Conservation (phyloP, 2,797 vertebrate genomes). For the Pagetopsis macropterus region DNA sequence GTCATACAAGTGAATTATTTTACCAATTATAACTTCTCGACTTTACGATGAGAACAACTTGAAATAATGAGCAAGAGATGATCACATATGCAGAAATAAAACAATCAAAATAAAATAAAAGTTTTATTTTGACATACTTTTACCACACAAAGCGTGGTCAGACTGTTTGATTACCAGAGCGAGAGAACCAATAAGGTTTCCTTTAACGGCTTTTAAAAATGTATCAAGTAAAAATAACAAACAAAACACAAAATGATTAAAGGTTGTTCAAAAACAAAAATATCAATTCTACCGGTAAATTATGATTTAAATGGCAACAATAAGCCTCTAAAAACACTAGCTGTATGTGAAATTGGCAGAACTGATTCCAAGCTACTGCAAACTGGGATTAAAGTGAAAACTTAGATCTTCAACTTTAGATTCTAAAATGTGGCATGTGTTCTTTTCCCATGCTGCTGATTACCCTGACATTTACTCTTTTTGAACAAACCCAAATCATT, state of each 20-base stretch:
- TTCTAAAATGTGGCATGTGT: neutral
- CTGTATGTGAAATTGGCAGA: neutral
- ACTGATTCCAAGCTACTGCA: neutral
- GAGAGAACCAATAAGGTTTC: neutral
- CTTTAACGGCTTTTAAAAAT: neutral
- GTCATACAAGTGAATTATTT: neutral
- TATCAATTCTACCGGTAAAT: neutral
- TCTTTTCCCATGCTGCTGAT: constrained; percentile 2
- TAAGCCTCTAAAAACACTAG: neutral
- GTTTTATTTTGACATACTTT: too few relatives aligned
- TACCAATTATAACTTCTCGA: neutral
- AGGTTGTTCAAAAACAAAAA: neutral
- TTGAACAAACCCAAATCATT: constrained; percentile 20
- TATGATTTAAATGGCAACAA: neutral
- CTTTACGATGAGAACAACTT: neutral
- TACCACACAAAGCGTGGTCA: too few relatives aligned
- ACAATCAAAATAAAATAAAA: neutral
- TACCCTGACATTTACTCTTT: constrained; percentile 18
- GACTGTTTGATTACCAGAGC: neutral
- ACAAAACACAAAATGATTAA: neutral
- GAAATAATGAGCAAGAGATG: neutral
- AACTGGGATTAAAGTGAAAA: neutral
- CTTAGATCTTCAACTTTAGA: neutral
- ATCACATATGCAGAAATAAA: neutral
- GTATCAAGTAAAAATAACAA: neutral